These are phyloP conservation scores for Ranitomeya imitator DNA, from an alignment of 2,113 vertebrate species.

Conservation along the genomic window DNA sequence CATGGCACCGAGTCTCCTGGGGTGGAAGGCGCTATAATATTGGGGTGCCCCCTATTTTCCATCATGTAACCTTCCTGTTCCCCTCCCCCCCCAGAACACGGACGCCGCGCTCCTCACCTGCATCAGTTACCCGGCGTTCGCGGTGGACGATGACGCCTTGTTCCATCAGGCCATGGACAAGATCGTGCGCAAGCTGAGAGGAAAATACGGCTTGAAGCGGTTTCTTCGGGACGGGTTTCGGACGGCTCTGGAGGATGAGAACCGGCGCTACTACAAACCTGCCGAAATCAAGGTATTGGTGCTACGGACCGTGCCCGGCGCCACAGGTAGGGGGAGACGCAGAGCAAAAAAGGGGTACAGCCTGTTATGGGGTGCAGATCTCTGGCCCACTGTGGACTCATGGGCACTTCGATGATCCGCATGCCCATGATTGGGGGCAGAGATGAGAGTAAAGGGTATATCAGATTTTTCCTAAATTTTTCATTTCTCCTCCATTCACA, in stretches of 20 bases:
- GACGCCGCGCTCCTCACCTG: constrained; percentile 93
- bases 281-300: constrained; percentile 93
- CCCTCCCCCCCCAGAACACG: constrained; percentile 79
- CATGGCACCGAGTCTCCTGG: not conserved
- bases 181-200: constrained; percentile 88
- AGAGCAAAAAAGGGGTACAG: not conserved
- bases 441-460: too few species aligned
- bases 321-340: not conserved
- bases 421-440: too few species aligned
- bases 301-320: not conserved
- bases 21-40: not conserved
- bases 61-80: not conserved
- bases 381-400: not conserved
- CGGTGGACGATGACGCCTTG: constrained; percentile 92
- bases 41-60: not conserved
- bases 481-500: too few species aligned
- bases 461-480: too few species aligned
- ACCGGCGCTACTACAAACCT: constrained; percentile 89
- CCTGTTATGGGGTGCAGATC: not conserved
- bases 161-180: constrained; percentile 93
- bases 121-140: constrained; percentile 95
- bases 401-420: not conserved
- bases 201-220: constrained; percentile 93
- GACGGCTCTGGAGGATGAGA: constrained; percentile 88
- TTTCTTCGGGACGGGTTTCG: constrained; percentile 93